Evolutionary conservation across 53 echinoderm and acorn worm genomes (phyloP).

Genomic region (Arbacia lixula): DNA sequence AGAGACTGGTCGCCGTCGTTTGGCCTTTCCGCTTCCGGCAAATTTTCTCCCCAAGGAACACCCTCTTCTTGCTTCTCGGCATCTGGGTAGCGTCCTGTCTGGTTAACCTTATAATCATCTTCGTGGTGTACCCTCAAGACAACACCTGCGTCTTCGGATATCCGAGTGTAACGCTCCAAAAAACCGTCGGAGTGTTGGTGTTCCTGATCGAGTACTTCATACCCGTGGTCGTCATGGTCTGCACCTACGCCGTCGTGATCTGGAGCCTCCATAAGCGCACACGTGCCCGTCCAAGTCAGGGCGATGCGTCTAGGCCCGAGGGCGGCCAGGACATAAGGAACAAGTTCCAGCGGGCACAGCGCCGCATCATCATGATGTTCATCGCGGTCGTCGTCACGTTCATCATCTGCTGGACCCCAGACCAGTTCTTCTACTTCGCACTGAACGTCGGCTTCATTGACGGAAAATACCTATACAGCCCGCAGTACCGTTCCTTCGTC

Average conservation of each 20-base stretch:
- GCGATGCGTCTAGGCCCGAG: slow-evolving; percentile 28
- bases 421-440: slow-evolving; percentile 66
- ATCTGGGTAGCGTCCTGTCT: slow-evolving; percentile 39
- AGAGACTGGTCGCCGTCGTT: slow-evolving; percentile 66
- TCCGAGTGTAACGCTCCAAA: slow-evolving; percentile 54
- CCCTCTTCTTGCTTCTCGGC: not conserved
- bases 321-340: slow-evolving; percentile 19
- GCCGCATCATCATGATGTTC: slow-evolving; percentile 64
- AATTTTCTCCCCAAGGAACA: slow-evolving; percentile 41
- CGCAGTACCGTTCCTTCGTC: slow-evolving; percentile 65
- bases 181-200: slow-evolving; percentile 48
- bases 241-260: slow-evolving; percentile 37
- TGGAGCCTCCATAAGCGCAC: slow-evolving; percentile 27
- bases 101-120: slow-evolving; percentile 36
- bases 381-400: slow-evolving; percentile 72
- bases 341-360: slow-evolving; percentile 48
- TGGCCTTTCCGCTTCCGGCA: slow-evolving; percentile 28
- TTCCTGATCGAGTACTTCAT: slow-evolving; percentile 74
- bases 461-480: slow-evolving; percentile 39
- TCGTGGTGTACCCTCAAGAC: slow-evolving; percentile 44
- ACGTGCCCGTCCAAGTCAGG: too few species aligned
- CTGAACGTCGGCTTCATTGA: slow-evolving; percentile 63
- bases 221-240: slow-evolving; percentile 70
- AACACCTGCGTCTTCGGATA: slow-evolving; percentile 38
- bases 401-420: slow-evolving; percentile 81